Conservation (phyloP, 2,797 vertebrate genomes). For the Mastacembelus armatus region DNA sequence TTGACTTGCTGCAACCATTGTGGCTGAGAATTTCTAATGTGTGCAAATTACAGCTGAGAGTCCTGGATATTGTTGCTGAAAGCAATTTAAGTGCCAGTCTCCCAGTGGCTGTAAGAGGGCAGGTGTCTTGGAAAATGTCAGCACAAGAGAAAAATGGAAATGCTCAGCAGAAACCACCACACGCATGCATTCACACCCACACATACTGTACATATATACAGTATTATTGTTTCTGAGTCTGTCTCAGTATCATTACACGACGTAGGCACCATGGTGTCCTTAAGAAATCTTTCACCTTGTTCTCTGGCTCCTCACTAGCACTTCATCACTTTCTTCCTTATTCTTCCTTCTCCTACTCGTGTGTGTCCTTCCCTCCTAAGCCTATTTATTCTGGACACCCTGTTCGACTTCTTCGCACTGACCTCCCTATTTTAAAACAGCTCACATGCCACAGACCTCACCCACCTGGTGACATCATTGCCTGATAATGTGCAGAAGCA, state of each 20-base stretch:
- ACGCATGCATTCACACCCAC: constrained; percentile 20
- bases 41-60: constrained; percentile 52
- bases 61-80: constrained; percentile 43
- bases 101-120: constrained; percentile 40
- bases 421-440: constrained; percentile 53
- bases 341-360: constrained; percentile 7
- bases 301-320: constrained; percentile 20
- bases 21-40: constrained; percentile 32
- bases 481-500: constrained; percentile 65
- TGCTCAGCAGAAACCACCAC: constrained; percentile 46
- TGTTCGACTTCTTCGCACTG: constrained; percentile 42
- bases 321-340: neutral
- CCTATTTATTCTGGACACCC: constrained; percentile 13
- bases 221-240: constrained; percentile 31
- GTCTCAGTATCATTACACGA: neutral
- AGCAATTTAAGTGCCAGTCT: constrained; percentile 64
- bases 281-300: constrained; percentile 45
- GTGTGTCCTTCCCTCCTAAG: neutral
- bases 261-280: constrained; percentile 8
- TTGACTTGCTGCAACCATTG: neutral
- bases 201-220: constrained; percentile 16
- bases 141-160: constrained; percentile 48
- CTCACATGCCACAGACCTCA: constrained; percentile 30
- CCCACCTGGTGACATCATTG: constrained; percentile 51
- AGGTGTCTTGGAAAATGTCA: constrained; percentile 62